Base-by-base conservation (phyloP, 2,113 vertebrate species). In the Charina bottae region DNA sequence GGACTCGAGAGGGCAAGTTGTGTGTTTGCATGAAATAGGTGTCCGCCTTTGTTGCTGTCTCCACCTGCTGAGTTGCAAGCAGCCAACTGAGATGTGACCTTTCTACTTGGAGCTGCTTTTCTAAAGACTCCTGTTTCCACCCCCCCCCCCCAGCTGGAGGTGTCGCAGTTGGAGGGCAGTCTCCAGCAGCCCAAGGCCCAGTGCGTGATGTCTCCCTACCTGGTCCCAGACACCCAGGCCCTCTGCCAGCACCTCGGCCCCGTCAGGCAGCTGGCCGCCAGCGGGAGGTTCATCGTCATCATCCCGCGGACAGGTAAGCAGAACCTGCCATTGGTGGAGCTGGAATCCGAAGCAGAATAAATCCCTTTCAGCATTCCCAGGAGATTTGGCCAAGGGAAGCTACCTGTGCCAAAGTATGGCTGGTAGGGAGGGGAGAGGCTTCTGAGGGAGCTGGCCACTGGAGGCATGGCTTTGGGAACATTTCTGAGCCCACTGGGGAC, bases 161-260 rank as follows among this genome's bases (percentile, higher is more conserved):
- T 99, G 26, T 99, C 99, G 0, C 99, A 99, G 97, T 97, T 99
- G 96, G 99, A 99, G 96, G 99, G 99, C 68, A 99, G 99, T 95
- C 98, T 99, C 37, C 99, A 99, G 97, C 99, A 99, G 96, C 99
- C 99, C 89, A 98, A 99, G 92, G 98, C 98, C 0, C 99, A 99
- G 98, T 99, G 99, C 0, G 98, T 99, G 90, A 99, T 99, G 99
- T 99, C 99, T 55, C 99, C 99, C 0, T 99, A 99, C 96, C 98
- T 99, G 24, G 98, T 99, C 58, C 99, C 99, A 0, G 99, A 99
- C 95, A 98, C 99, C 0, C 98, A 98, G 46, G 98, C 99, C 88
- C 98, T 99, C 88, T 99, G 99, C 97, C 98, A 99, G 93, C 98
- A 99, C 93, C 97, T 99, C 90, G 95, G 96, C 84, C 94, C 99